Evolutionary conservation across 2,113 vertebrate species (phyloP).

Genomic region (Antechinus stuartii): DNA sequence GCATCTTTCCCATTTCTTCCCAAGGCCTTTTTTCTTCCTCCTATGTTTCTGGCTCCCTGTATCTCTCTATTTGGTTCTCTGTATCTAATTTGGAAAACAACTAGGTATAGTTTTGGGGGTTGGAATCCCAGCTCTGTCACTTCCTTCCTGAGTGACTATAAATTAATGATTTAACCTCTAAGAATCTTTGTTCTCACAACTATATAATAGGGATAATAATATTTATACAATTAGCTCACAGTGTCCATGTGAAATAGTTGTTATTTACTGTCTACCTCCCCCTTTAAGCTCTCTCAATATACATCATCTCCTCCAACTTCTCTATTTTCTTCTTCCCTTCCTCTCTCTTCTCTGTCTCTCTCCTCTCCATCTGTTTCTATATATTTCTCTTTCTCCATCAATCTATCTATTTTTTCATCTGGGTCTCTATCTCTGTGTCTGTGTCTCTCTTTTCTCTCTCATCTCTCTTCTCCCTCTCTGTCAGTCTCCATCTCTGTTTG

Average conservation of each 20-base stretch:
- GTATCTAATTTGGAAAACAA: not conserved
- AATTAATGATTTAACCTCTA: not conserved
- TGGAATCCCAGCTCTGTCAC: not conserved
- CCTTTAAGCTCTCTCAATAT: not conserved
- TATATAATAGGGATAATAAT: not conserved
- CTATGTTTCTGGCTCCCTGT: not conserved
- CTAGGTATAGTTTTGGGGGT: not conserved
- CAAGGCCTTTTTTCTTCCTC: not conserved
- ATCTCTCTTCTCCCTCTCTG: too few species aligned
- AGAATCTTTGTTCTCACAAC: not conserved
- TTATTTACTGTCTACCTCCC: not conserved
- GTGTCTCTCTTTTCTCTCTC: too few species aligned
- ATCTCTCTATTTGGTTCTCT: not conserved
- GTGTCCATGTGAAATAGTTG: not conserved
- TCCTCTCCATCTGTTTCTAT: not conserved
- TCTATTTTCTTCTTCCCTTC: not conserved
- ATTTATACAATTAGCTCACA: not conserved
- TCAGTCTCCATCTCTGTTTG: too few species aligned
- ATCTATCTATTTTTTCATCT: not conserved
- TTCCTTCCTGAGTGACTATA: not conserved
- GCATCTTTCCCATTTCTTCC: not conserved
- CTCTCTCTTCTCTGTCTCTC: not conserved
- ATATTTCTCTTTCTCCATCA: too few species aligned
- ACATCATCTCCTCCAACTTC: not conserved
- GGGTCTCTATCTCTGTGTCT: too few species aligned